Evolutionary conservation across 2,797 vertebrate species (phyloP).

Genomic region (Pithecia hirsuta): DNA sequence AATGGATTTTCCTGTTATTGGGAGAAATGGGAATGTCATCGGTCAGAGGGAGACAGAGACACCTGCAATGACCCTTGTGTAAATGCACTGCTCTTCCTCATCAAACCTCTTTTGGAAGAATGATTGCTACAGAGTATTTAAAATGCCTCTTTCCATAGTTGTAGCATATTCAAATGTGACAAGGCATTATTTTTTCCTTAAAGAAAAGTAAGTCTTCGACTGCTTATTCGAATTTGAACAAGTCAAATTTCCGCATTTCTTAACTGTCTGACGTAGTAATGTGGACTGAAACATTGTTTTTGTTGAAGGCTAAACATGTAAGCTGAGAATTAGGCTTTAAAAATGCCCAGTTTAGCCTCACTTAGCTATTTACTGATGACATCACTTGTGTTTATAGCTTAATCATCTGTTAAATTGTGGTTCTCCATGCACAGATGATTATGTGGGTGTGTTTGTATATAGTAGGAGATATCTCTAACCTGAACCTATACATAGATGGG

Average conservation of each 20-base stretch:
- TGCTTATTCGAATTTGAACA: conserved; percentile 63
- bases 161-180: conserved; percentile 22
- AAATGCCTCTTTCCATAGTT: background rate
- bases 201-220: conserved; percentile 53
- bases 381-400: conserved; percentile 82
- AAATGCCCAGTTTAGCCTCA: conserved; percentile 44
- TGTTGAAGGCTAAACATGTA: conserved; percentile 65
- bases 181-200: conserved; percentile 53
- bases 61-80: background rate
- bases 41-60: background rate
- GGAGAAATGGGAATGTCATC: background rate
- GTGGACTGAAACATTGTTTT: conserved; percentile 68
- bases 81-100: background rate
- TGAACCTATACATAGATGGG: background rate
- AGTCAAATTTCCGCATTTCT: background rate
- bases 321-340: conserved; percentile 27
- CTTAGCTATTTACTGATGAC: conserved; percentile 64
- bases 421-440: conserved; percentile 67
- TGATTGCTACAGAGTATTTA: background rate
- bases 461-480: conserved; percentile 43
- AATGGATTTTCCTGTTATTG: background rate
- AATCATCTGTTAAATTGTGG: conserved; percentile 69
- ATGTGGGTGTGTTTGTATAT: conserved; percentile 48
- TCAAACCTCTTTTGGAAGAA: background rate
- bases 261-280: background rate